These are phyloP conservation scores for Trichogramma evanescens DNA, from an alignment of 2,888 invertebrate species.

Conservation along the genomic window DNA sequence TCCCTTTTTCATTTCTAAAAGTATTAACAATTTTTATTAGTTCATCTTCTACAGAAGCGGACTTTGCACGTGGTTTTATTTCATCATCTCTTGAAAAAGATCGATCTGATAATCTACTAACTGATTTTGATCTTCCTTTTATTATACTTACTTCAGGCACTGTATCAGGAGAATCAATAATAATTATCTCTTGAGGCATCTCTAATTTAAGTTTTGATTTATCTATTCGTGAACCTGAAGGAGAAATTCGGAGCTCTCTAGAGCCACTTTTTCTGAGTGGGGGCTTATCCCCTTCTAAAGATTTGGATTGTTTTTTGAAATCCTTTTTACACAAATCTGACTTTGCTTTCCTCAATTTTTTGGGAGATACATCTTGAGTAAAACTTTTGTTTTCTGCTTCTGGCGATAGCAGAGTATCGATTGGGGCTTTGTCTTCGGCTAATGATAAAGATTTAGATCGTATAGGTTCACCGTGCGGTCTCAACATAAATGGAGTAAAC, in stretches of 20 bases:
- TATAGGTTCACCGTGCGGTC: slow-evolving; percentile 42
- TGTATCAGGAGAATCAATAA: slow-evolving; percentile 43
- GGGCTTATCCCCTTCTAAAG: slow-evolving; percentile 43
- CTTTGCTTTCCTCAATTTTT: slow-evolving; percentile 34
- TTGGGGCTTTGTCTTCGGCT: slow-evolving; percentile 45
- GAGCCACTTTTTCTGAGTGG: slow-evolving; percentile 39
- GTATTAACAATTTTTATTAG: slow-evolving; percentile 33
- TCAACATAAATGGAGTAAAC: slow-evolving; percentile 41
- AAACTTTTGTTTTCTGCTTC: slow-evolving; percentile 43
- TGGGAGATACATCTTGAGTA: slow-evolving; percentile 42
- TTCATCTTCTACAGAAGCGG: slow-evolving; percentile 43
- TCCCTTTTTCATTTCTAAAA: slow-evolving; percentile 34
- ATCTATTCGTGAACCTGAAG: slow-evolving; percentile 39
- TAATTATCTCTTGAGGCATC: slow-evolving; percentile 46
- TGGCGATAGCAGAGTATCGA: slow-evolving; percentile 43
- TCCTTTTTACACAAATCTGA: slow-evolving; percentile 40
- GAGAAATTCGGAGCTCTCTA: slow-evolving; percentile 37
- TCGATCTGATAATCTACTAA: slow-evolving; percentile 38
- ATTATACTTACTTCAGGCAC: slow-evolving; percentile 43
- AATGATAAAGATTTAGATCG: slow-evolving; percentile 43
- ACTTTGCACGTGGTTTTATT: slow-evolving; percentile 37
- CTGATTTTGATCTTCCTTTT: slow-evolving; percentile 44
- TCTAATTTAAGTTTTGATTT: slow-evolving; percentile 44
- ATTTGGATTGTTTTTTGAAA: slow-evolving; percentile 45
- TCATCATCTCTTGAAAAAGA: slow-evolving; percentile 38